phyloP scores from a whole-genome alignment of 2,888 invertebrate genomes.

The Lasioglossum zephyrum region DNA sequence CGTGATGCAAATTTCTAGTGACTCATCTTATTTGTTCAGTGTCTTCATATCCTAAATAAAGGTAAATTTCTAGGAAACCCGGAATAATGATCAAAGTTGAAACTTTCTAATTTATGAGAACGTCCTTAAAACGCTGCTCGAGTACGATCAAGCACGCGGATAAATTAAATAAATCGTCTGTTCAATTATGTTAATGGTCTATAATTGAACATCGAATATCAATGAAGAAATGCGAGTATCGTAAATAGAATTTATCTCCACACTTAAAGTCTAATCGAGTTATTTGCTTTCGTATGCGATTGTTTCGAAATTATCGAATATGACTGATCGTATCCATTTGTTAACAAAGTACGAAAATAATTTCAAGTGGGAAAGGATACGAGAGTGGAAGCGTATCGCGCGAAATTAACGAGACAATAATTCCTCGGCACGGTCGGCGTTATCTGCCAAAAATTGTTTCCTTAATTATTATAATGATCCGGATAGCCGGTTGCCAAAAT shows the following conservation, averaged over 20 bases:
- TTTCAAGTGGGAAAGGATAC: not conserved
- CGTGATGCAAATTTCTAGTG: not conserved
- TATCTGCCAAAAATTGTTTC: constrained; percentile 5
- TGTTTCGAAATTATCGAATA: not conserved
- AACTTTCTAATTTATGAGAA: not conserved
- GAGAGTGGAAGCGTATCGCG: too few relatives aligned
- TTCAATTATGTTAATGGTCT: not conserved
- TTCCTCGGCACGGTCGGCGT: not conserved
- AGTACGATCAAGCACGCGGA: not conserved
- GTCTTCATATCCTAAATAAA: not conserved
- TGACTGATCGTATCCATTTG: too few relatives aligned
- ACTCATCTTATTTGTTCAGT: not conserved
- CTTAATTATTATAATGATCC: constrained; percentile 23
- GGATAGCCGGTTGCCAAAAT: not conserved
- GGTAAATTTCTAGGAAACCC: not conserved
- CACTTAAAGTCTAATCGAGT: not conserved
- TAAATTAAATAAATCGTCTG: not conserved
- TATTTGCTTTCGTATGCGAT: not conserved
- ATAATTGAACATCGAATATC: not conserved
- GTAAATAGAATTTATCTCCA: not conserved
- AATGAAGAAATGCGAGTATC: not conserved
- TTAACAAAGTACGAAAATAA: not conserved
- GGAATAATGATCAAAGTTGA: not conserved
- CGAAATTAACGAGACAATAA: not conserved
- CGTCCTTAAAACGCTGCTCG: not conserved